Percentiles rank a stretch among this genome's conserved stretches.
Conservation (phyloP, 2,797 vertebrate species). For the Luscinia megarhynchos region DNA sequence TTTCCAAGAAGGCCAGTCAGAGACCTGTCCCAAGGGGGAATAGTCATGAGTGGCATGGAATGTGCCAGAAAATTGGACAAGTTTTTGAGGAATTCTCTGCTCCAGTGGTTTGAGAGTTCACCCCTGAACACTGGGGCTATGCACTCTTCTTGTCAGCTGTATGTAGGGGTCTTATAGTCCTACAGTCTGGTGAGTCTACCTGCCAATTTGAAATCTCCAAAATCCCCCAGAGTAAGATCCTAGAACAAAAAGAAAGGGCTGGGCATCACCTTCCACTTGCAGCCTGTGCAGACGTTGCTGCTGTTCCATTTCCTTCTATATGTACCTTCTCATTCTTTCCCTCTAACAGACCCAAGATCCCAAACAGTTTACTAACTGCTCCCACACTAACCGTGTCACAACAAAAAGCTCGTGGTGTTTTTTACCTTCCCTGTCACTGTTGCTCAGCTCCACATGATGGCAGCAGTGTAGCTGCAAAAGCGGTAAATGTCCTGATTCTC, state of each 20-base stretch:
- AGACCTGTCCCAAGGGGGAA: too few relatives aligned
- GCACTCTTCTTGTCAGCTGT: background rate
- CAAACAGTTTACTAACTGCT: background rate
- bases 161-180: background rate
- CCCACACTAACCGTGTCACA: background rate
- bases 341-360: background rate
- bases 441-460: background rate
- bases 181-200: background rate
- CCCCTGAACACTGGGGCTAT: background rate
- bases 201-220: background rate
- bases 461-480: background rate
- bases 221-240: background rate
- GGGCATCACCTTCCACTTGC: background rate
- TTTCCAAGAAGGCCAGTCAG: background rate
- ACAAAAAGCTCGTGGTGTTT: background rate
- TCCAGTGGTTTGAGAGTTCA: background rate
- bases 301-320: background rate
- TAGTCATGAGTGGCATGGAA: too few relatives aligned
- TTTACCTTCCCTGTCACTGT: rapidly evolving
- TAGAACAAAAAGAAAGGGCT: background rate
- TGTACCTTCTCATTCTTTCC: background rate
- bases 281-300: background rate
- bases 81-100: background rate
- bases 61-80: background rate
- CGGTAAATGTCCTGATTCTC: background rate